Evolutionary conservation across 2,888 invertebrate genomes (phyloP).

Genomic region (Sarcophaga rosellei): DNA sequence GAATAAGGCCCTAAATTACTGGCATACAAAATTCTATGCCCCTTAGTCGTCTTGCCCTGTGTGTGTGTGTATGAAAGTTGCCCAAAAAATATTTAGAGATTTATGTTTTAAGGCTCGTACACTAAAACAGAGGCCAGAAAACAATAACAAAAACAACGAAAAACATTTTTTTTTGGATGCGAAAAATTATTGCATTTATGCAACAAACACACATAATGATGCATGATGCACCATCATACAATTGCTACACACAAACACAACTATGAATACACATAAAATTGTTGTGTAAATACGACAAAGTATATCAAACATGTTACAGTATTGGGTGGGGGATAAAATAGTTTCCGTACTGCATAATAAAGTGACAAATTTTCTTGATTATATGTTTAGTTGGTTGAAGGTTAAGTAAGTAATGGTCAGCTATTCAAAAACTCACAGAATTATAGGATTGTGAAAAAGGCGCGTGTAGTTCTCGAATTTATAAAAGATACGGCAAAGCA

Average conservation of each 20-base stretch:
- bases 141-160: slow-evolving; percentile 35
- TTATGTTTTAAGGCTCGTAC: slow-evolving; percentile 56
- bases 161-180: slow-evolving; percentile 12
- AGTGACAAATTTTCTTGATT: not conserved
- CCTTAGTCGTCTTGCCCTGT: not conserved
- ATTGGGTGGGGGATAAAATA: too few species aligned
- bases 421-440: too few species aligned
- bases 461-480: too few species aligned
- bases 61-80: slow-evolving; percentile 33
- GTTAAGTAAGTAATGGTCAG: not conserved
- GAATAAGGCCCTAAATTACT: not conserved
- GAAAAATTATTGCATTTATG: slow-evolving; percentile 62
- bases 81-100: slow-evolving; percentile 61
- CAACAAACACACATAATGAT: slow-evolving; percentile 61
- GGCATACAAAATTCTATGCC: not conserved
- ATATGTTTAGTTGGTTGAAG: not conserved
- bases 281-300: not conserved
- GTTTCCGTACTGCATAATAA: too few species aligned
- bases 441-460: too few species aligned
- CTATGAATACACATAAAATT: not conserved
- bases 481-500: too few species aligned
- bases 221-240: slow-evolving; percentile 57
- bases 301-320: not conserved
- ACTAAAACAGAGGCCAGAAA: slow-evolving; percentile 20
- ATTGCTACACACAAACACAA: not conserved